These are phyloP conservation scores for Ibycter americanus DNA, from an alignment of 2,797 vertebrate genomes.

Conservation along the genomic window DNA sequence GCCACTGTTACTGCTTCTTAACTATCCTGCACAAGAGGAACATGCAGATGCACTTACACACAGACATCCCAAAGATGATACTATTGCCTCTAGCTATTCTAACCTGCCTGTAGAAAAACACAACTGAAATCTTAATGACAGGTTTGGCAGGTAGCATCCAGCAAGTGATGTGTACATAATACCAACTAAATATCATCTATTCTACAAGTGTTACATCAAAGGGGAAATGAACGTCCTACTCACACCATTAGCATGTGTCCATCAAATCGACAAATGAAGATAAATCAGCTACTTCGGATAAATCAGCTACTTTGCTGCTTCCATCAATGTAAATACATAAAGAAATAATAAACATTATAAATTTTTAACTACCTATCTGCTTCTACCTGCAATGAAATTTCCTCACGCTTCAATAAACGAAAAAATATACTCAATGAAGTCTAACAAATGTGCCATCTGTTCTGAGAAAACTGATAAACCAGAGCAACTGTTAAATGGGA, in stretches of 20 bases:
- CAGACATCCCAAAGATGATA: rapidly evolving
- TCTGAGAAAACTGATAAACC: neutral
- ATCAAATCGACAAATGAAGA: slow-evolving; percentile 42
- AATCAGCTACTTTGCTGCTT: slow-evolving; percentile 39
- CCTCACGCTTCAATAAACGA: slow-evolving; percentile 60
- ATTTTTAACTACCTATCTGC: slow-evolving; percentile 54
- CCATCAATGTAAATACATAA: slow-evolving; percentile 53
- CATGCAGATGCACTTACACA: neutral
- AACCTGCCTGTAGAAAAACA: neutral
- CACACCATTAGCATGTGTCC: slow-evolving; percentile 15
- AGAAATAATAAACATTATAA: slow-evolving; percentile 56
- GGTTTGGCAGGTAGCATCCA: neutral
- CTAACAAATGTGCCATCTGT: slow-evolving; percentile 67
- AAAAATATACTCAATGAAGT: slow-evolving; percentile 61
- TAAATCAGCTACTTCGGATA: slow-evolving; percentile 47
- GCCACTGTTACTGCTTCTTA: neutral
- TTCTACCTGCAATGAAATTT: slow-evolving; percentile 54
- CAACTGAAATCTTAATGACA: neutral
- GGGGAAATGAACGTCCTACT: neutral
- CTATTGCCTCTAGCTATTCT: neutral
- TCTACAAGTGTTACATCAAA: neutral
- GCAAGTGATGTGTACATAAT: neutral
- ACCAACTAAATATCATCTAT: neutral
- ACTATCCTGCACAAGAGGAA: neutral
- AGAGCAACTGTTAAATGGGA: neutral